phyloP scores from a whole-genome alignment of 2,888 invertebrate genomes.

The Iphiclides podalirius region DNA sequence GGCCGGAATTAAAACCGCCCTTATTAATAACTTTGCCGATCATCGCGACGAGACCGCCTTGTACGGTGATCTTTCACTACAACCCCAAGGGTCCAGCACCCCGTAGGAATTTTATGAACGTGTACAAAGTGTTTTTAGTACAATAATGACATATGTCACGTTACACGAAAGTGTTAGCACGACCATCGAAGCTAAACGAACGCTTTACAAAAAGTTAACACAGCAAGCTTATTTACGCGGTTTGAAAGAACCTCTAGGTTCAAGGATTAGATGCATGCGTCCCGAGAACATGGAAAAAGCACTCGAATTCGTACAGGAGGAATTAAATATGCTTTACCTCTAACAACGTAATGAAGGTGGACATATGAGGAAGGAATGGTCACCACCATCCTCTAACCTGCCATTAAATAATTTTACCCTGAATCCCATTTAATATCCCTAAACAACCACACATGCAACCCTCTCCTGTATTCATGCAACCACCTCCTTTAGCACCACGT shows the following conservation, averaged over 20 bases:
- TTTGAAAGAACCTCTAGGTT: slow-evolving; percentile 3
- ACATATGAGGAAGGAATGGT: not conserved
- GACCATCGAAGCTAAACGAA: not conserved
- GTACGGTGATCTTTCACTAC: slow-evolving; percentile 29
- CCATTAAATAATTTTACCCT: not conserved
- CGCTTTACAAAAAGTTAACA: slow-evolving; percentile 2
- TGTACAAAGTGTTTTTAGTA: not conserved
- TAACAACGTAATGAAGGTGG: not conserved
- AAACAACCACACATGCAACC: not conserved
- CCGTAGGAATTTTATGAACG: not conserved
- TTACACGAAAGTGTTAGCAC: not conserved
- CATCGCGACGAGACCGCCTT: slow-evolving; percentile 32
- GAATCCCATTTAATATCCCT: not conserved
- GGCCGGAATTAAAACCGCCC: slow-evolving; percentile 26
- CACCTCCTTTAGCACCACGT: not conserved
- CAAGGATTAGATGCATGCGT: slow-evolving; percentile 2
- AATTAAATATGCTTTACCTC: slow-evolving; percentile 1
- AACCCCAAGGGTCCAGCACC: slow-evolving; percentile 9
- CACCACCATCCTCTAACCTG: not conserved
- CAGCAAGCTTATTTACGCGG: slow-evolving; percentile 1
- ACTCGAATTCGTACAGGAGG: not conserved
- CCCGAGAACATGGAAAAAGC: slow-evolving; percentile 3
- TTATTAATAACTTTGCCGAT: slow-evolving; percentile 33
- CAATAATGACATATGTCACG: slow-evolving; percentile 5
- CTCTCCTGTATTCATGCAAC: not conserved